phyloP scores from a whole-genome alignment of 2,113 vertebrate species.

The Tiliqua scincoides region DNA sequence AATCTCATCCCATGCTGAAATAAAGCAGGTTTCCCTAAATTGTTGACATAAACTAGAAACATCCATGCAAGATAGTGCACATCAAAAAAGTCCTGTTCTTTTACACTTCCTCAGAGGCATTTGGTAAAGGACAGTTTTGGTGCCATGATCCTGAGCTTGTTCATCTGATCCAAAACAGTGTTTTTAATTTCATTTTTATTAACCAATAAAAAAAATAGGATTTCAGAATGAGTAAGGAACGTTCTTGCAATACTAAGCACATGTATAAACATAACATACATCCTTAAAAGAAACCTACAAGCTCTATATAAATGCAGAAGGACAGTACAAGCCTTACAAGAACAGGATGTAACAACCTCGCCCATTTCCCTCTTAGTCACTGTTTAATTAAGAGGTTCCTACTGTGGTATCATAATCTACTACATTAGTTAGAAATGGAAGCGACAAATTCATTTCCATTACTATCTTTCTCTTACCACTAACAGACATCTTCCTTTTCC shows the following conservation, averaged over 20 bases:
- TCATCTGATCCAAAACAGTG: neutral
- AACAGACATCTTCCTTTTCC: constrained; percentile 39
- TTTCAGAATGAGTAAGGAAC: neutral
- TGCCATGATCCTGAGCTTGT: neutral
- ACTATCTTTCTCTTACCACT: neutral
- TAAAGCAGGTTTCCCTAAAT: neutral
- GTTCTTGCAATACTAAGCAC: neutral
- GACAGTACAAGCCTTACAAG: neutral
- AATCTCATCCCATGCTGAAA: neutral
- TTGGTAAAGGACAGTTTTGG: neutral
- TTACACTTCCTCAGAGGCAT: neutral
- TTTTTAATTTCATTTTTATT: neutral
- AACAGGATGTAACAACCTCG: constrained; percentile 66
- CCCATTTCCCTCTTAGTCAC: constrained; percentile 63
- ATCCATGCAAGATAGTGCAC: neutral
- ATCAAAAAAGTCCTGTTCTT: neutral
- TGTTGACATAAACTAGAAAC: neutral
- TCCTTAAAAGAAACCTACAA: neutral
- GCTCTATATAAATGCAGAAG: neutral
- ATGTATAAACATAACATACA: neutral
- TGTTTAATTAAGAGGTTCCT: neutral
- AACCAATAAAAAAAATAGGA: neutral
- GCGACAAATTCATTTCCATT: constrained; percentile 38
- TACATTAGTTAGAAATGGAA: constrained; percentile 56
- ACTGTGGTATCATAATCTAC: constrained; percentile 36